phyloP scores from a whole-genome alignment of 2,888 invertebrate species.

The Tetrapedia diversipes region DNA sequence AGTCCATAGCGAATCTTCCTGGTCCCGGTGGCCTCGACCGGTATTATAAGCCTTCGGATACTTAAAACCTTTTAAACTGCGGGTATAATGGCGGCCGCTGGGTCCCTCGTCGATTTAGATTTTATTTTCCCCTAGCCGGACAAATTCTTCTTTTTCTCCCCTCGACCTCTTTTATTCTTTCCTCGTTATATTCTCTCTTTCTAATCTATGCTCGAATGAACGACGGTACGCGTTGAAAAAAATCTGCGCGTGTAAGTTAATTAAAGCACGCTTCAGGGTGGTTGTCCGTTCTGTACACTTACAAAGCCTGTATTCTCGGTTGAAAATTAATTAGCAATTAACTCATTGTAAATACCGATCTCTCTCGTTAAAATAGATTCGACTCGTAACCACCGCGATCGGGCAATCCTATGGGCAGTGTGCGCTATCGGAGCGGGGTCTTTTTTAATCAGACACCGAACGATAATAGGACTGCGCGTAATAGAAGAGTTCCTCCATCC shows the following conservation, averaged over 20 bases:
- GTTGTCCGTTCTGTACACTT: conserved; percentile 14
- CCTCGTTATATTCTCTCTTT: neutral
- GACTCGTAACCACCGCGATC: conserved; percentile 1
- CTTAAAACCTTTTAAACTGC: conserved; percentile 60
- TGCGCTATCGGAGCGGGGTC: conserved; percentile 67
- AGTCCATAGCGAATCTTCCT: conserved; percentile 71
- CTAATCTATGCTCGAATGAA: conserved; percentile 3
- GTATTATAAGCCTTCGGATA: conserved; percentile 62
- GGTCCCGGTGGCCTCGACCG: conserved; percentile 21
- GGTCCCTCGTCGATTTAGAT: conserved; percentile 39
- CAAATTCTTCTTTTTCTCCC: conserved; percentile 6
- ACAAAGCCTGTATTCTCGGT: neutral
- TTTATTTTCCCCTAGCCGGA: conserved; percentile 34
- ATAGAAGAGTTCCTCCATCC: conserved; percentile 65
- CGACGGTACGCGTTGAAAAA: neutral
- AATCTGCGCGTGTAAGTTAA: conserved; percentile 31
- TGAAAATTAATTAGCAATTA: conserved; percentile 50
- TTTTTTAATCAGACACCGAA: conserved; percentile 70
- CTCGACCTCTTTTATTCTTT: neutral
- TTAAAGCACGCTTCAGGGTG: conserved; percentile 25
- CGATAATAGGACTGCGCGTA: conserved; percentile 63
- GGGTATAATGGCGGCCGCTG: conserved; percentile 27
- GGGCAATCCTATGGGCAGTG: conserved; percentile 3
- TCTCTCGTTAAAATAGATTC: conserved; percentile 20
- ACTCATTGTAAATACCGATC: conserved; percentile 34